Evolutionary conservation across 2,888 invertebrate genomes (phyloP).

Genomic region (Schrankia costaestrigalis): DNA sequence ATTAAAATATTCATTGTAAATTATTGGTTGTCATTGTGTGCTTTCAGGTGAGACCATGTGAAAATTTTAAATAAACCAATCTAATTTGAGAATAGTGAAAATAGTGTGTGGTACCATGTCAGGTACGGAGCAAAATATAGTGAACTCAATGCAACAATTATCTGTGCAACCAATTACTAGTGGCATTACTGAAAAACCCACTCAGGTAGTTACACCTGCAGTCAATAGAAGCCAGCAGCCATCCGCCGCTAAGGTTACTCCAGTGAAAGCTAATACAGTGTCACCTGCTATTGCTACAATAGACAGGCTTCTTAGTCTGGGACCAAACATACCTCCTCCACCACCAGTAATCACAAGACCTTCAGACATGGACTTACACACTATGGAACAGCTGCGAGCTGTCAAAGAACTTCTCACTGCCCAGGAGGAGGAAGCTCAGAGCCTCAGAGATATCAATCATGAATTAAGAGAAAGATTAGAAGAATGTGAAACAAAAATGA

Average conservation of each 20-base stretch:
- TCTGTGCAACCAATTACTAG: slow-evolving; percentile 72
- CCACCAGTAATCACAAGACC: slow-evolving; percentile 67
- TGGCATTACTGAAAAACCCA: slow-evolving; percentile 72
- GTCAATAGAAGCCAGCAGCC: slow-evolving; percentile 68
- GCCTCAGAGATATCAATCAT: slow-evolving; percentile 74
- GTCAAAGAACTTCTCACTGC: slow-evolving; percentile 80
- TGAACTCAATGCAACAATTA: slow-evolving; percentile 77
- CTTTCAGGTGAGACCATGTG: slow-evolving; percentile 66
- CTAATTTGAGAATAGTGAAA: slow-evolving; percentile 44
- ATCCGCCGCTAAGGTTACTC: slow-evolving; percentile 58
- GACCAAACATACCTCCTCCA: slow-evolving; percentile 67
- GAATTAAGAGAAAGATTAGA: slow-evolving; percentile 73
- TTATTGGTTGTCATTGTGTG: slow-evolving; percentile 21
- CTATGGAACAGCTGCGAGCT: slow-evolving; percentile 80
- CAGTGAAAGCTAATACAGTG: slow-evolving; percentile 61
- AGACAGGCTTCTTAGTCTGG: slow-evolving; percentile 70
- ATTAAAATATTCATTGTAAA: slow-evolving; percentile 5
- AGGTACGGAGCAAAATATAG: slow-evolving; percentile 76
- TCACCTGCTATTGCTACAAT: slow-evolving; percentile 78
- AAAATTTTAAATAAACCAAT: slow-evolving; percentile 43
- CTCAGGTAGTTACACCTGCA: slow-evolving; percentile 76
- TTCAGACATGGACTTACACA: slow-evolving; percentile 77
- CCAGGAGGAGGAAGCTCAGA: slow-evolving; percentile 80
- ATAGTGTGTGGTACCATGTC: slow-evolving; percentile 73
- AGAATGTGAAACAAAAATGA: slow-evolving; percentile 71